A percentile compares a stretch with the other conserved stretches of the same genome.
Evolutionary conservation across 2,888 invertebrate genomes (phyloP).

Genomic region (Drosophila meridiana): DNA sequence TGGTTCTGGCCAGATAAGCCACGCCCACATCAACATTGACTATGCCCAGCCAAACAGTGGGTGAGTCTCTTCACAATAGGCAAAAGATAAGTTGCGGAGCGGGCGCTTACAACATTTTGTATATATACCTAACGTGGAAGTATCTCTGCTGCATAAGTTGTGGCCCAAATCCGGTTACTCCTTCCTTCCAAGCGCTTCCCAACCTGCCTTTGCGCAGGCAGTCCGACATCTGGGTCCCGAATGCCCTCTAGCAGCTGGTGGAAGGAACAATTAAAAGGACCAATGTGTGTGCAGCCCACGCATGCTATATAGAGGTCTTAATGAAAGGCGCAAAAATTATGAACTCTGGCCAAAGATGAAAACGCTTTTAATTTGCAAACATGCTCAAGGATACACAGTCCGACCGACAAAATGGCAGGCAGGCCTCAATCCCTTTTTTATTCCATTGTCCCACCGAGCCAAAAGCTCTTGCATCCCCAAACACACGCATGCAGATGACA

Average conservation of each 20-base stretch:
- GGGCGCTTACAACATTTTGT: slow-evolving; percentile 31
- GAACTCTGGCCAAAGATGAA: slow-evolving; percentile 75
- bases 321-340: slow-evolving; percentile 72
- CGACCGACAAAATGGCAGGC: slow-evolving; percentile 16
- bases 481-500: slow-evolving; percentile 11
- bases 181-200: slow-evolving; percentile 1
- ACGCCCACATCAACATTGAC: slow-evolving; percentile 33
- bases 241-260: slow-evolving; percentile 50
- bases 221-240: slow-evolving; percentile 6
- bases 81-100: slow-evolving; percentile 26
- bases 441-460: slow-evolving; percentile 4
- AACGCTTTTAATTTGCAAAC: slow-evolving; percentile 79
- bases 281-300: slow-evolving; percentile 39
- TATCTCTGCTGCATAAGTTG: slow-evolving; percentile 32
- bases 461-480: slow-evolving; percentile 1
- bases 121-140: slow-evolving; percentile 23
- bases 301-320: slow-evolving; percentile 42
- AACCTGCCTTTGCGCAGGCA: slow-evolving; percentile 2
- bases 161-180: slow-evolving; percentile 16
- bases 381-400: slow-evolving; percentile 19
- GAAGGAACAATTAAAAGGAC: slow-evolving; percentile 66
- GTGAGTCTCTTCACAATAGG: slow-evolving; percentile 51
- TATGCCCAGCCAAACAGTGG: slow-evolving; percentile 37
- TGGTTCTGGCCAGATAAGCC: slow-evolving; percentile 37
- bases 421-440: slow-evolving; percentile 1